These are phyloP conservation scores for Oncorhynchus tshawytscha DNA, from an alignment of 2,113 vertebrate species.

Conservation along the genomic window DNA sequence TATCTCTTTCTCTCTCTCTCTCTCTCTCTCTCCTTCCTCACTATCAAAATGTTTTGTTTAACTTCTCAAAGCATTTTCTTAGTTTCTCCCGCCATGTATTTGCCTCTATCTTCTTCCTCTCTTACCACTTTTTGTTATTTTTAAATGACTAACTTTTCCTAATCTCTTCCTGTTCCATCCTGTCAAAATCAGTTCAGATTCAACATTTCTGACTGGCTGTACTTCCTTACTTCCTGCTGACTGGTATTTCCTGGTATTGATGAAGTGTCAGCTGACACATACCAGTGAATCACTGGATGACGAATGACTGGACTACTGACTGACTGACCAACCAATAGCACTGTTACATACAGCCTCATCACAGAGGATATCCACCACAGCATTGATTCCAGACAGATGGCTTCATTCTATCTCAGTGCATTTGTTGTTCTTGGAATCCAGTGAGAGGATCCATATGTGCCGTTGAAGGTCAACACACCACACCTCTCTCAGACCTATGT, in stretches of 20 bases:
- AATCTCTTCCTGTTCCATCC: not conserved
- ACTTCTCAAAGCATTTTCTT: not conserved
- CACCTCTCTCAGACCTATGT: too few relatives aligned
- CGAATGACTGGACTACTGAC: slow-evolving; percentile 11
- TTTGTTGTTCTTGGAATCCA: not conserved
- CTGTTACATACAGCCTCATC: too few relatives aligned
- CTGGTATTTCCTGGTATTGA: slow-evolving; percentile 41
- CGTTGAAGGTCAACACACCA: too few relatives aligned
- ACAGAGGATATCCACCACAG: not conserved
- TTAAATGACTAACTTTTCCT: not conserved
- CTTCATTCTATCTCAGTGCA: not conserved
- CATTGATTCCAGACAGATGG: not conserved
- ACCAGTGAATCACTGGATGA: slow-evolving; percentile 29
- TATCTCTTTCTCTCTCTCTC: not conserved
- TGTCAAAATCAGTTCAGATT: slow-evolving; percentile 36
- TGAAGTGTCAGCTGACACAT: slow-evolving; percentile 33
- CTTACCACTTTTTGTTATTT: not conserved
- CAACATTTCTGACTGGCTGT: slow-evolving; percentile 34
- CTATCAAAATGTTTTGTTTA: not conserved
- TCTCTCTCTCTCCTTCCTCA: not conserved
- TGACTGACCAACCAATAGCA: not conserved
- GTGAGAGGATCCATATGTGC: slow-evolving; percentile 10
- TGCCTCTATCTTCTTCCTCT: slow-evolving; percentile 5
- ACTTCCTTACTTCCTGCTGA: slow-evolving; percentile 23
- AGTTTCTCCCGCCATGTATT: slow-evolving; percentile 45